Evolutionary conservation across 1,140 invertebrate species (phyloP).

Genomic region (Venturia canescens): DNA sequence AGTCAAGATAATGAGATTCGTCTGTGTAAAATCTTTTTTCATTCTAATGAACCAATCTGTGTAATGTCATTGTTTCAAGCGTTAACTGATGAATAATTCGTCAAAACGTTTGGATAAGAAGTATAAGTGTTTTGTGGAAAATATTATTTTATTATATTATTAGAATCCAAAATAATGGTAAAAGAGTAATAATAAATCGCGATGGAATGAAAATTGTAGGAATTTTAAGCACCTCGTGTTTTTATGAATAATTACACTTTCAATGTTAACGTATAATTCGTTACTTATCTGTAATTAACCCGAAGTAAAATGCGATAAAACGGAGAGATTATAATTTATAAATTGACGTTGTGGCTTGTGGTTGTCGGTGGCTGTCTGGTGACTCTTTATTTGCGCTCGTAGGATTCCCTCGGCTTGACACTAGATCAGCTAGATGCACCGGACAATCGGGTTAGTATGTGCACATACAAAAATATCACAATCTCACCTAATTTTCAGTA

Average conservation of each 20-base stretch:
- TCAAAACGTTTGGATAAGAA: no score
- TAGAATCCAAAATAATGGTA: no score
- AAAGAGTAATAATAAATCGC: no score
- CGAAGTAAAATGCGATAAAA: slow-evolving; percentile 48
- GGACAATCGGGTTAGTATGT: slow-evolving; percentile 74
- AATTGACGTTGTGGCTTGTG: slow-evolving; percentile 53
- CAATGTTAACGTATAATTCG: no score
- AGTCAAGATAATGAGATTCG: slow-evolving; percentile 26
- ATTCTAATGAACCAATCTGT: no score
- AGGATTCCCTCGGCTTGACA: slow-evolving; percentile 75
- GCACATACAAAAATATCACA: slow-evolving; percentile 23
- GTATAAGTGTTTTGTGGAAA: no score
- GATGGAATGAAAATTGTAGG: no score
- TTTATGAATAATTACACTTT: no score
- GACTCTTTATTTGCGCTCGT: slow-evolving; percentile 64
- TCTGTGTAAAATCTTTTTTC: not conserved
- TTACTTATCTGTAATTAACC: slow-evolving; percentile 6
- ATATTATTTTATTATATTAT: no score
- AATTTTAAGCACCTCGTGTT: no score
- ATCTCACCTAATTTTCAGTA: slow-evolving; percentile 45
- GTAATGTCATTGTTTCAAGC: not conserved
- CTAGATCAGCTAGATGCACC: slow-evolving; percentile 74
- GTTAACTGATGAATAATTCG: slow-evolving; percentile 15
- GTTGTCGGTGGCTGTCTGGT: slow-evolving; percentile 63
- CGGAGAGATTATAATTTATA: slow-evolving; percentile 9